Conservation (phyloP, 1,140 invertebrate species). For the Drosophila willistoni region DNA sequence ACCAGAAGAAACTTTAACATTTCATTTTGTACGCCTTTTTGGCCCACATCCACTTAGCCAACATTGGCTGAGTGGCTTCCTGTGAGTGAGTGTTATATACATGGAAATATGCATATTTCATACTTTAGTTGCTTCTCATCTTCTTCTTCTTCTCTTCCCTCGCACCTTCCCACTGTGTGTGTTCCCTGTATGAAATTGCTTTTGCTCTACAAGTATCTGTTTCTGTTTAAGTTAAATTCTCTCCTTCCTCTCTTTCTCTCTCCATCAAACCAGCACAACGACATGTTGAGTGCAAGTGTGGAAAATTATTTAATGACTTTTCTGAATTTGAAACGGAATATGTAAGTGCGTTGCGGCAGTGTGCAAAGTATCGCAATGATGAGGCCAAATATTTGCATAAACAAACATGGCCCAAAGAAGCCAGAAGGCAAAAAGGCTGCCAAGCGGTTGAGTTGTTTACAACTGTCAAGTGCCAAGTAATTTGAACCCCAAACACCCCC, state of each 20-base stretch:
- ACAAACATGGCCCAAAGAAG: constrained; percentile 45
- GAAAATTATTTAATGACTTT: constrained; percentile 83
- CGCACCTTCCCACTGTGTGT: not conserved
- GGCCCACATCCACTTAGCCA: constrained; percentile 27
- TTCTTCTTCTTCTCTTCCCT: no score
- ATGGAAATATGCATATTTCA: constrained; percentile 52
- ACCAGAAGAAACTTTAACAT: constrained; percentile 28
- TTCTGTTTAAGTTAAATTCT: constrained; percentile 18
- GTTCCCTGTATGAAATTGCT: constrained; percentile 26
- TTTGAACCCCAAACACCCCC: constrained; percentile 53
- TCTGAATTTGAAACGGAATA: constrained; percentile 82
- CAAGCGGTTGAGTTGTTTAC: constrained; percentile 44
- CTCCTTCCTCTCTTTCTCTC: no score
- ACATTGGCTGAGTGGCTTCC: constrained; percentile 25
- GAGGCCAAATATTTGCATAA: constrained; percentile 76
- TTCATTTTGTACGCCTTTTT: constrained; percentile 32
- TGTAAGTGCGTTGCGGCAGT: constrained; percentile 68
- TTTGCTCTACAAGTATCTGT: constrained; percentile 29
- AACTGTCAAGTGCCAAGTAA: constrained; percentile 53
- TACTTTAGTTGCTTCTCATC: constrained; percentile 39
- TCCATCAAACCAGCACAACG: constrained; percentile 19
- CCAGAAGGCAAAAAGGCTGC: constrained; percentile 3
- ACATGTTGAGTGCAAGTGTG: constrained; percentile 77
- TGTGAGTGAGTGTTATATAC: constrained; percentile 27
- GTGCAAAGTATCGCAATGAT: constrained; percentile 33